Conservation (phyloP, 1,140 invertebrate species). For the Drosophila sturtevanti region DNA sequence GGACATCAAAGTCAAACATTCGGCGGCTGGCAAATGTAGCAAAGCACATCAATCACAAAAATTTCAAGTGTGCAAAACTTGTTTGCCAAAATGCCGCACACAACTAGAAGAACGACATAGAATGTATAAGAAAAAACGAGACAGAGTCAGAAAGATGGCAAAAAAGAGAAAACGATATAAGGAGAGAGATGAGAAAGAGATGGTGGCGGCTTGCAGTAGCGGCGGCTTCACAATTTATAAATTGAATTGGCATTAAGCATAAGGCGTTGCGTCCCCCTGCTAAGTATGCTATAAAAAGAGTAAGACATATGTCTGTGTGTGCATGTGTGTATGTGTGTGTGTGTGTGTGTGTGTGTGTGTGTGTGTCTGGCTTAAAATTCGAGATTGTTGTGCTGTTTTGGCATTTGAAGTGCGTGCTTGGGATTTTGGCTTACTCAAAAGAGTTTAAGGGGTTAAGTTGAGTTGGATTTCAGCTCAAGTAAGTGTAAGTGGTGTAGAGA, state of each 20-base stretch:
- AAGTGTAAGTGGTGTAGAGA: background rate
- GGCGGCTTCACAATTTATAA: conserved; percentile 57
- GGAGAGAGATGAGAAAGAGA: background rate
- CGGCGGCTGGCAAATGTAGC: conserved; percentile 55
- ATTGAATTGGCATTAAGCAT: conserved; percentile 79
- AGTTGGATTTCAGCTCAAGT: conserved; percentile 24
- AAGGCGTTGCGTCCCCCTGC: conserved; percentile 49
- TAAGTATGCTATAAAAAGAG: conserved; percentile 70
- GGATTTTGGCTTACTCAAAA: conserved; percentile 37
- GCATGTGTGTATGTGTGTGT: background rate
- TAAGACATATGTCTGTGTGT: conserved; percentile 10
- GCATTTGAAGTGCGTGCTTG: conserved; percentile 56
- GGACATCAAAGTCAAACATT: conserved; percentile 77
- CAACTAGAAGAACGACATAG: background rate
- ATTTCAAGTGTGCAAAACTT: conserved; percentile 79
- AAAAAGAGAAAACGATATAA: background rate
- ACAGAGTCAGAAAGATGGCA: background rate
- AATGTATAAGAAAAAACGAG: background rate
- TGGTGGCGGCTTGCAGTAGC: too few relatives aligned
- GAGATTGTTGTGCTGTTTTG: conserved; percentile 60
- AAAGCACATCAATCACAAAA: conserved; percentile 80
- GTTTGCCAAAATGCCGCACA: conserved; percentile 62
- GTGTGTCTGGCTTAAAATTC: conserved; percentile 31
- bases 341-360: conserved; percentile 12
- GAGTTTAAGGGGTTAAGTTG: conserved; percentile 42